Evolutionary conservation across 2,888 invertebrate genomes (phyloP), one percentile per base, ranked within the genome.

Genomic region (Candidula unifasciata): DNA sequence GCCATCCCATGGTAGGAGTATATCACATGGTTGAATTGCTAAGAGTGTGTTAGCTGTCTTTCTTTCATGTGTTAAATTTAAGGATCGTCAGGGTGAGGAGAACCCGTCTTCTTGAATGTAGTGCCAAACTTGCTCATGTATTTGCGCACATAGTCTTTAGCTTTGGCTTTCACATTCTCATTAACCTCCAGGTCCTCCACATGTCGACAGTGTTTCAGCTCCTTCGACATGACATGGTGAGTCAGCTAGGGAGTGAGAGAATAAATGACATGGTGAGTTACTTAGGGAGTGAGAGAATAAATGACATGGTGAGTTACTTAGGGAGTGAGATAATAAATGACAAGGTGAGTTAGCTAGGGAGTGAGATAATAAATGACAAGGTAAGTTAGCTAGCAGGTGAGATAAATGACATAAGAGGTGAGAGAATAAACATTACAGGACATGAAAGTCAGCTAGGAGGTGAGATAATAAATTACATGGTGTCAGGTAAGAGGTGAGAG

Each of bases 51-150:
- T 30, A 35, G 44, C 33, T 60, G 24, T 78, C 24, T 60, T 57
- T 24, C 16, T 24, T 2, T 35, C 71, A 24, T 0, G 57, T 77
- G 3, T 83, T 35, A 82, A 30, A 64, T 3, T 16, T 3, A 33
- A 1, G 71, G 37, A 1, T 84, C 83, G 33, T 86, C 85, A 30
- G 80, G 83, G 60, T 85, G 82, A 54, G 86, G 86, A 24, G 86
- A 87, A 6, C 79, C 57, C 16, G 88, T 83, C 77, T 89, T 90
- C 73, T 90, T 90, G 94, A 97, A 97, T 54, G 96, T 95, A 2
- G 96, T 95, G 0, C 97, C 98, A 94, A 97, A 98, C 94, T 98
- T 98, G 37, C 96, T 96, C 99, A 99, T 99, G 94, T 99, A 99
- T 93, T 98, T 98, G 92, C 96, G 96, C 83, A 99, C 97, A 94